These are phyloP conservation scores for Bothrops jararaca DNA, from an alignment of 2,113 vertebrate species.

Conservation along the genomic window DNA sequence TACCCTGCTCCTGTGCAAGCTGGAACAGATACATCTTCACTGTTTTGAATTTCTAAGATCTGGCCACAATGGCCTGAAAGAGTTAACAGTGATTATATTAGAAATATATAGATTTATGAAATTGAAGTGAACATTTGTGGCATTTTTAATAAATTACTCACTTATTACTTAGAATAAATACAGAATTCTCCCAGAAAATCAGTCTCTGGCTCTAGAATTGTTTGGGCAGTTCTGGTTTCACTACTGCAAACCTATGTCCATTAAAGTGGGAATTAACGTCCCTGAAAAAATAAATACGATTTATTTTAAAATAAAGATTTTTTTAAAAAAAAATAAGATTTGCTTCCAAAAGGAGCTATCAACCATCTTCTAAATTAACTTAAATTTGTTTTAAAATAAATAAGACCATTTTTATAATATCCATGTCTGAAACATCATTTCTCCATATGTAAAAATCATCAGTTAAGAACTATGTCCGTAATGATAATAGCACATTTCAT, in stretches of 20 bases:
- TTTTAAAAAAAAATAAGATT: not conserved
- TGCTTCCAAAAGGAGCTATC: not conserved
- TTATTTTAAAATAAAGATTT: not conserved
- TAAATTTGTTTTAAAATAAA: not conserved
- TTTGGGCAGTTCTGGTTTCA: not conserved
- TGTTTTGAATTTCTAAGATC: not conserved
- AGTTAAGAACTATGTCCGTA: not conserved
- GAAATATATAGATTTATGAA: not conserved
- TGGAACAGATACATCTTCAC: not conserved
- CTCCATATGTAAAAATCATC: not conserved
- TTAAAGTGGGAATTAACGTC: not conserved
- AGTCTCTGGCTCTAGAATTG: not conserved
- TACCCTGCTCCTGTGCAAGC: not conserved
- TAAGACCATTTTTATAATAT: not conserved
- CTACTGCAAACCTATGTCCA: not conserved
- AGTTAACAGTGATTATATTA: not conserved
- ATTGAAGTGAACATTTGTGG: not conserved
- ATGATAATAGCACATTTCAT: not conserved
- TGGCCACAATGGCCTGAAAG: not conserved
- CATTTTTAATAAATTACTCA: not conserved
- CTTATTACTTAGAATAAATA: not conserved
- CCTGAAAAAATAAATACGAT: not conserved
- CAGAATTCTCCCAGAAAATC: not conserved
- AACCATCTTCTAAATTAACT: not conserved
- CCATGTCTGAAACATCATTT: not conserved